Evolutionary conservation across 2,888 invertebrate species (phyloP).

Genomic region (Orthonychiurus folsomi): DNA sequence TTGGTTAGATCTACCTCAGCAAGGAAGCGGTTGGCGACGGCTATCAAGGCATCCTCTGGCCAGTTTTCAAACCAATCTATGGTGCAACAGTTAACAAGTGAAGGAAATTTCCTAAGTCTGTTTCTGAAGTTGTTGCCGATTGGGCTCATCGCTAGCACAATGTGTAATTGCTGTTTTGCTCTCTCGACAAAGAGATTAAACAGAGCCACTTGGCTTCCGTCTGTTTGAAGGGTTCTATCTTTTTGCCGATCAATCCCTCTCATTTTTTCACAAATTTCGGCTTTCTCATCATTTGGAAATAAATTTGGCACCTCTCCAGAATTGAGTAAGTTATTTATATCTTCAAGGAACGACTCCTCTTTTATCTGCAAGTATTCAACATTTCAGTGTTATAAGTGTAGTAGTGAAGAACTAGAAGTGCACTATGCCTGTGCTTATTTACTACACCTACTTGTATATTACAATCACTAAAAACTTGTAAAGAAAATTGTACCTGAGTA

Average conservation of each 20-base stretch:
- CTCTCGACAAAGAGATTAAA: constrained; percentile 84
- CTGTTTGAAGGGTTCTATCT: constrained; percentile 72
- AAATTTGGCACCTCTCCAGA: constrained; percentile 90
- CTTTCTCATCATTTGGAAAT: constrained; percentile 73
- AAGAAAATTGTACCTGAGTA: constrained; percentile 56
- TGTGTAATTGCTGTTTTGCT: constrained; percentile 80
- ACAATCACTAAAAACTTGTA: no score
- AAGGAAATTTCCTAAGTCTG: constrained; percentile 79
- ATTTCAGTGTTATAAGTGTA: no score
- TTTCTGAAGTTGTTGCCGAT: constrained; percentile 76
- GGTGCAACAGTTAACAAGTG: constrained; percentile 88
- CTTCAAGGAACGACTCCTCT: constrained; percentile 86
- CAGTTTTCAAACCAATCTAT: constrained; percentile 90
- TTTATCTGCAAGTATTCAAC: constrained; percentile 66
- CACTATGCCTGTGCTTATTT: neutral
- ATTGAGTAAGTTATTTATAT: constrained; percentile 82
- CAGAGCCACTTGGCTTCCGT: constrained; percentile 80
- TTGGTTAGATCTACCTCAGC: constrained; percentile 65
- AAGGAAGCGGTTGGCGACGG: constrained; percentile 59
- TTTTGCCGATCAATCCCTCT: constrained; percentile 72
- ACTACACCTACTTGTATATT: no score
- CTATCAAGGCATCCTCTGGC: constrained; percentile 85
- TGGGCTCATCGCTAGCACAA: constrained; percentile 81
- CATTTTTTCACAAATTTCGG: constrained; percentile 89
- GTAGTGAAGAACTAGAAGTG: neutral